Conservation (phyloP, 2,797 vertebrate species). For the Nannoperca australis region DNA sequence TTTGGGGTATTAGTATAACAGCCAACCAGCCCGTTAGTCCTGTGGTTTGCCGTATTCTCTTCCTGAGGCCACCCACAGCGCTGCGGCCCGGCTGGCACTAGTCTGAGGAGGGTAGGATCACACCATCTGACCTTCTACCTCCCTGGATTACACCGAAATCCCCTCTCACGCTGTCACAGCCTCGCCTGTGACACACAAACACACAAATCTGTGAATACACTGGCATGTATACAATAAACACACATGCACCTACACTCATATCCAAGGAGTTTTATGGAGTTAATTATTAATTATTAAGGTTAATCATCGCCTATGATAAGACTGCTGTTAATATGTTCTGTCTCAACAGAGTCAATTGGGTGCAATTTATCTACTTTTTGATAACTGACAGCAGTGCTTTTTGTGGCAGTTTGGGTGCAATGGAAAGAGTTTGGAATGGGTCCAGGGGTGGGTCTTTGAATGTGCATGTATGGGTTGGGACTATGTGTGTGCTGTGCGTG, state of each 20-base stretch:
- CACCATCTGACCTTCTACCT: slow-evolving; percentile 64
- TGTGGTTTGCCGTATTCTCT: slow-evolving; percentile 45
- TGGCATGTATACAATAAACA: background rate
- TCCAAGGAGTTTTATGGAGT: slow-evolving; percentile 15
- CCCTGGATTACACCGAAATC: slow-evolving; percentile 63
- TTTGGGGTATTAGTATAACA: slow-evolving; percentile 37
- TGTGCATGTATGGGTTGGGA: slow-evolving; percentile 10
- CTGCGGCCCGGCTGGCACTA: slow-evolving; percentile 26
- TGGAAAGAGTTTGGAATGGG: slow-evolving; percentile 18
- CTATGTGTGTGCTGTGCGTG: slow-evolving; percentile 2
- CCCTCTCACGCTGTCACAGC: slow-evolving; percentile 43
- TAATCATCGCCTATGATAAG: slow-evolving; percentile 30
- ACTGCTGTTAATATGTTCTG: background rate
- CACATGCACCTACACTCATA: background rate
- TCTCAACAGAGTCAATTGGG: background rate
- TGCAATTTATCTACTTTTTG: background rate
- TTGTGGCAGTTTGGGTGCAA: slow-evolving; percentile 5
- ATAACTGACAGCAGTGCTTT: background rate
- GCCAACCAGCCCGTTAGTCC: slow-evolving; percentile 26
- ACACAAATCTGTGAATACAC: background rate
- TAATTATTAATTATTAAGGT: slow-evolving; percentile 25
- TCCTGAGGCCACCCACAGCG: slow-evolving; percentile 68
- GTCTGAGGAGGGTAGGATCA: slow-evolving; percentile 58
- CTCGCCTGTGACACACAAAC: slow-evolving; percentile 22
- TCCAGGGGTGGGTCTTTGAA: slow-evolving; percentile 2